Base-by-base conservation (phyloP, 2,797 vertebrate genomes). In the Crenichthys baileyi region DNA sequence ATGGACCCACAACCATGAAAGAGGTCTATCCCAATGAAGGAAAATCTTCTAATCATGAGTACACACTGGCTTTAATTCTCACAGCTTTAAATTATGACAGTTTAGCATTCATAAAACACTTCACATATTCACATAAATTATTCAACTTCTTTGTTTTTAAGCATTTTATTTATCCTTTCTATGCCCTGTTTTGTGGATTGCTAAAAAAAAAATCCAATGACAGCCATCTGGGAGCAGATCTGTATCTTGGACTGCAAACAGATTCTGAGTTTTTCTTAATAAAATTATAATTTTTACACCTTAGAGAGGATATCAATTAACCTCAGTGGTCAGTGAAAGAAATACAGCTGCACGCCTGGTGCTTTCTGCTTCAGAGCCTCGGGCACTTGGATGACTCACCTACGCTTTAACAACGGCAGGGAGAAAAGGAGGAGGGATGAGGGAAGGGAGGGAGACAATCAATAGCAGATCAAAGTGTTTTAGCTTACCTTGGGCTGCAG, bases 401-500 rank as follows among this genome's bases (percentile, higher is more conserved):
- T 88, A 78, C 85, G 85, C 92, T 91, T 89, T 84, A 90, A 87
- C 89, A 82, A 89, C 58, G 60, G 88, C 7, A 73, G 83, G 80
- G 83, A 87, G 89, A 79, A 81, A 77, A 71, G 84, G 88, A 36
- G 83, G 81, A 77, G 86, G 81, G 79, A 85, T 75, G 78, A 88
- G 87, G 84, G 87, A 83, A 87, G 84, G 88, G 87, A 91, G 93
- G 91, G 87, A 92, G 91, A 84, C 85, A 94, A 96, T 95, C 94
- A 92, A 95, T 95, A 95, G 83, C 91, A 95, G 93, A 95, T 94
- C 93, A 95, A 94, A 94, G 93, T 91, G 91, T 90, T 93, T 91
- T 88, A 93, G 85, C 86, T 94, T 89, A 95, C 94, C 90, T 91
- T 91, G 86, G 89, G 88, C 86, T 87, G 89, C 75, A 88, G 83